A percentile compares a stretch with the other conserved stretches of the same genome.
Conservation (phyloP, 2,888 invertebrate species). For the Helobdella robusta region DNA sequence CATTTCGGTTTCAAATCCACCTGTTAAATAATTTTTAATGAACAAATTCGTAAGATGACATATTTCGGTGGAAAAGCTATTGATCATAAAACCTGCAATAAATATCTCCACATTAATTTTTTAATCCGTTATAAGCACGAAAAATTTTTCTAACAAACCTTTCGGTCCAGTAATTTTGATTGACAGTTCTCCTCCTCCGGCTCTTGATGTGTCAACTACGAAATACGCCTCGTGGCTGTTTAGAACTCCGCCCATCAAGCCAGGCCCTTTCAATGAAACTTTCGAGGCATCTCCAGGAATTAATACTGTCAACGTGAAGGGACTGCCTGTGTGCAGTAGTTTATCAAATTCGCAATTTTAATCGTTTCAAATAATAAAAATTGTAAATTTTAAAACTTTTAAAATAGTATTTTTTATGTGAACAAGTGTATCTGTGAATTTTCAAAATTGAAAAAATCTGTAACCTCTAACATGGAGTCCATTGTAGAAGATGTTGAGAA, state of each 20-base stretch:
- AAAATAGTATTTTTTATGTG: too few species aligned
- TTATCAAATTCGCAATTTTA: too few species aligned
- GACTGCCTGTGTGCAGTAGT: constrained; percentile 56
- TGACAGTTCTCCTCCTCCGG: constrained; percentile 71
- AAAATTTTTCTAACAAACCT: constrained; percentile 10
- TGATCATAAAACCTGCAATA: too few species aligned
- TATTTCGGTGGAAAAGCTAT: too few species aligned
- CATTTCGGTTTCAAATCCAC: constrained; percentile 98
- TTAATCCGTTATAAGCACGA: too few species aligned
- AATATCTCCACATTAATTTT: too few species aligned
- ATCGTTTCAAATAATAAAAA: too few species aligned
- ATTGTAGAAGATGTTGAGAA: constrained; percentile 75
- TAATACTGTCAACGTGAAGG: constrained; percentile 78
- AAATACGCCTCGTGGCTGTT: constrained; percentile 94
- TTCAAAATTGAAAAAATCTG: too few species aligned
- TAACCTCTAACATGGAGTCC: constrained; percentile 54
- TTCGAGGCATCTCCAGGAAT: constrained; percentile 96
- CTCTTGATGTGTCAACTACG: constrained; percentile 94
- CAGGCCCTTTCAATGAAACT: constrained; percentile 93
- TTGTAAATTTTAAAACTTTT: too few species aligned
- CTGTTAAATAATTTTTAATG: too few species aligned
- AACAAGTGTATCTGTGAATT: too few species aligned
- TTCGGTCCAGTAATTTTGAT: constrained; percentile 24
- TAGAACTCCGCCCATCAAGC: constrained; percentile 92
- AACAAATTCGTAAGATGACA: too few species aligned